Base-by-base conservation (phyloP, 1,140 invertebrate genomes). In the Caerostris darwini region DNA sequence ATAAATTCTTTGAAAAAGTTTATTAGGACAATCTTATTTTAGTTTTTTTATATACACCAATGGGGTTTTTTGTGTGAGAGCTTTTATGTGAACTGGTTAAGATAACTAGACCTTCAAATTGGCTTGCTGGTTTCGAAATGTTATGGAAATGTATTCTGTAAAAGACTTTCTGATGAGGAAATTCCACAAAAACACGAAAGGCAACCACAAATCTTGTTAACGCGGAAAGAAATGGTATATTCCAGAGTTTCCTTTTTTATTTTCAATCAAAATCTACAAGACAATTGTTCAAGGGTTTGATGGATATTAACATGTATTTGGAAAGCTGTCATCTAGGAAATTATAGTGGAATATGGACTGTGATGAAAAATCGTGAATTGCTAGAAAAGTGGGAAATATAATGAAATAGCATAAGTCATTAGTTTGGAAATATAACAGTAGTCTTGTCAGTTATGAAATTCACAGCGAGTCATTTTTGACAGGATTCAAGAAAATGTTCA, bases 281-380 rank as follows among this genome's bases (percentile, higher is more conserved):
- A 50, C 71, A 77, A 77, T 77, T 77, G 71, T 50, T 77, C 53
- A 50, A 10, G 34, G 12, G 8, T 77, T 77, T 77, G 71, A 77
- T 77, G 71, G 71, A 77, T 53, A 77, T 77, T 77, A 50, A 12
- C 71, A 77, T 77, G 71, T 50, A 77, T 77, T 77, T 77, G 71
- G 71, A 7, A 77, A 50, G 71, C 34, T 53, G 71, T 77, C 71
- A 53, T 50, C 3, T 8, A 77, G 10, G 10, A 77, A 77, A 77
- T 77, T 77, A 12, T 50, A 10, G 34, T 50, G 34, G 71, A 77
- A 53, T 19, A 77, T 77, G 50, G 50, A 34, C 12, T 50, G 50
- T 10, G 12, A 77, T 50, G 34, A 50, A 77, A 77, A 77, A 77
- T 77, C 71, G 34, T 77, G 71, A 50, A 77, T 12, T 53, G 71